Evolutionary conservation across 2,113 vertebrate genomes (phyloP).

Genomic region (Erythrocercus mccallii): DNA sequence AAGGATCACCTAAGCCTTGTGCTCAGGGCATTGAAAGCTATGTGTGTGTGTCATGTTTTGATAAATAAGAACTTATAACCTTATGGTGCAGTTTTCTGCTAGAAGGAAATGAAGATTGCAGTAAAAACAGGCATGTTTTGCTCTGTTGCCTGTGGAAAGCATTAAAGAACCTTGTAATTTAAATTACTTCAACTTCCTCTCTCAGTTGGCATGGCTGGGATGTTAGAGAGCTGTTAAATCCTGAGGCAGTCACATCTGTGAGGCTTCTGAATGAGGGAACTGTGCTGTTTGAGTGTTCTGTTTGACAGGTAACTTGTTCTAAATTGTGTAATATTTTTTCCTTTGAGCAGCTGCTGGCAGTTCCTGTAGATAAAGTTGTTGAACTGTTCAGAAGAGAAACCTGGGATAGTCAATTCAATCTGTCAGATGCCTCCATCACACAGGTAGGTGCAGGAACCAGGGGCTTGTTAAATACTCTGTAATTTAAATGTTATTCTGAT

Average conservation of each 20-base stretch:
- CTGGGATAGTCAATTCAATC: conserved; percentile 77
- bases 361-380: conserved; percentile 87
- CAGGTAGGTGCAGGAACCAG: conserved; percentile 74
- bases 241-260: background rate
- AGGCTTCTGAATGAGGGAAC: background rate
- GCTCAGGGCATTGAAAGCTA: background rate
- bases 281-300: background rate
- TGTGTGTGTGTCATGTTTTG: background rate
- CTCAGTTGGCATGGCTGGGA: background rate
- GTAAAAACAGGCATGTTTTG: background rate
- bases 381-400: conserved; percentile 86
- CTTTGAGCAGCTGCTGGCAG: conserved; percentile 81
- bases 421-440: conserved; percentile 80
- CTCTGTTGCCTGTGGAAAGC: background rate
- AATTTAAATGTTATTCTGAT: background rate
- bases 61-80: background rate
- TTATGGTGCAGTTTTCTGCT: background rate
- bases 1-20: background rate
- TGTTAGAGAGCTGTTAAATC: background rate
- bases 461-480: background rate
- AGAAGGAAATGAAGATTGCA: conserved; percentile 2
- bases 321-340: background rate
- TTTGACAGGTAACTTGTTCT: background rate
- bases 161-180: background rate
- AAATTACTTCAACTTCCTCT: background rate